These are phyloP conservation scores for Pangasius mekongensis DNA, from an alignment of 2,797 vertebrate species.

Conservation along the genomic window DNA sequence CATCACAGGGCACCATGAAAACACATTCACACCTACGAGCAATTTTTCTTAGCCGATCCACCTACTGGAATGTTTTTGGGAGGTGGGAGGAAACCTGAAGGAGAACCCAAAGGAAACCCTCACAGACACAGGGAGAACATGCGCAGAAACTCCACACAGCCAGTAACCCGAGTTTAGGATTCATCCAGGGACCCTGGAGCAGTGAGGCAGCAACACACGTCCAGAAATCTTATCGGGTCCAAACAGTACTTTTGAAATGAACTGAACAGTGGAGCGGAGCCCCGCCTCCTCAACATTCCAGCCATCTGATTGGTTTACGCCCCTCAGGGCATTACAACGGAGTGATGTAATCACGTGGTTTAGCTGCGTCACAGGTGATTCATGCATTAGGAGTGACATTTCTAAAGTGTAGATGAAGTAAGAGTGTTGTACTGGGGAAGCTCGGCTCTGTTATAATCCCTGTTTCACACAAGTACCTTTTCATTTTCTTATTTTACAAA, in stretches of 20 bases:
- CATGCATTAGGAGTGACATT: background rate
- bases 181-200: too few species aligned
- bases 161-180: background rate
- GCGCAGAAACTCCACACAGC: too few species aligned
- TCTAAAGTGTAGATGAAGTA: background rate
- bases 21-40: too few species aligned
- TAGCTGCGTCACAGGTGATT: background rate
- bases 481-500: background rate
- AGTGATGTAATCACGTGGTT: background rate
- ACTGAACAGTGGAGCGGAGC: background rate
- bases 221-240: background rate
- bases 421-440: background rate
- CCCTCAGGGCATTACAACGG: background rate
- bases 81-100: background rate
- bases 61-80: background rate
- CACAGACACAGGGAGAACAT: background rate
- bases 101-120: background rate
- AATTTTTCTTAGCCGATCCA: background rate
- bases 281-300: too few species aligned
- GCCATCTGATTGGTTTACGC: background rate
- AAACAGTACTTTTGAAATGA: background rate
- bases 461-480: background rate
- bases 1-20: too few species aligned
- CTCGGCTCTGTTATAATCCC: background rate
- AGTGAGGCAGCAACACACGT: background rate